Evolutionary conservation across 2,888 invertebrate species (phyloP).

Genomic region (Exocentrus adspersus): DNA sequence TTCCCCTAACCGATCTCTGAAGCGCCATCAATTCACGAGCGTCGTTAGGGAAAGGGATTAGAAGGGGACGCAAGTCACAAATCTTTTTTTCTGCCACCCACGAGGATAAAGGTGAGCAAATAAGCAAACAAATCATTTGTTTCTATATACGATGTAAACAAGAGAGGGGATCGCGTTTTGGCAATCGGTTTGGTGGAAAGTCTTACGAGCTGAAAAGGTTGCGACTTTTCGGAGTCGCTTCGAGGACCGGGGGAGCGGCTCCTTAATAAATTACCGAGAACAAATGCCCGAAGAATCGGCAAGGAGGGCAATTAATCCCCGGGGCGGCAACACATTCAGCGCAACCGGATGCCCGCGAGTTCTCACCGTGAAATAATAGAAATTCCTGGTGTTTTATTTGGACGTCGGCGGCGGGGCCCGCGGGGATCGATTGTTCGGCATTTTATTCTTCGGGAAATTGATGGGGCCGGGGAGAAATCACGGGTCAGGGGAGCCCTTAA

Average conservation of each 20-base stretch:
- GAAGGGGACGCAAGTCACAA: neutral
- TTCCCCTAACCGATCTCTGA: neutral
- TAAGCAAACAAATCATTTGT: neutral
- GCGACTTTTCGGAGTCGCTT: neutral
- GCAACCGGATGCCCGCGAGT: neutral
- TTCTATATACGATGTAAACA: neutral
- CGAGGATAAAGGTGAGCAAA: neutral
- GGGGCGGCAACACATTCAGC: constrained; percentile 7
- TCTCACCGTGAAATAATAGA: constrained; percentile 3
- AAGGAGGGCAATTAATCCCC: constrained; percentile 16
- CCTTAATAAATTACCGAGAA: constrained; percentile 8
- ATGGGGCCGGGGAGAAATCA: neutral
- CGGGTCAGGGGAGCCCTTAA: neutral
- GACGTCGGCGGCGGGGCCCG: neutral
- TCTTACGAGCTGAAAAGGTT: neutral
- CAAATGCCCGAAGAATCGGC: constrained; percentile 12
- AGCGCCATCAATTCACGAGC: neutral
- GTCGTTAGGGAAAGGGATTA: neutral
- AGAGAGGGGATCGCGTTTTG: too few relatives aligned
- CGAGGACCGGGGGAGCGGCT: neutral
- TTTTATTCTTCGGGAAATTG: neutral
- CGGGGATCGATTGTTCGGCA: neutral
- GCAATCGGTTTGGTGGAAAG: neutral
- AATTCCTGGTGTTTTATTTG: neutral
- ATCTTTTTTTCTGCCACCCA: neutral